Evolutionary conservation across 1,140 invertebrate species (phyloP).

Genomic region (Colletes gigas): DNA sequence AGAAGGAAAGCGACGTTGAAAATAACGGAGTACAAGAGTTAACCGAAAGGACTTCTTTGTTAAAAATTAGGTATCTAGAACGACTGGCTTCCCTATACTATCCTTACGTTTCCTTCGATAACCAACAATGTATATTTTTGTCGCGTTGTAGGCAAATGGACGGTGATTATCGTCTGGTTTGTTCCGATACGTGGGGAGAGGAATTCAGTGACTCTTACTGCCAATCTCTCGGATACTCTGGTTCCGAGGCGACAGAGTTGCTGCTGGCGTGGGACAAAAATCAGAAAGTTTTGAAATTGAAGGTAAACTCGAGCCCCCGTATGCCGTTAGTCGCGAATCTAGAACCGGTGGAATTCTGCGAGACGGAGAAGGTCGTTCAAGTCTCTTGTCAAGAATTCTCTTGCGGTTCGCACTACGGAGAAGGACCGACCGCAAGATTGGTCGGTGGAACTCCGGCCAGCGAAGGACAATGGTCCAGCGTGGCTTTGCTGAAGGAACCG

Average conservation of each 20-base stretch:
- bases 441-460: constrained; percentile 80
- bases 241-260: constrained; percentile 75
- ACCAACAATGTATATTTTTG: background rate
- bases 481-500: constrained; percentile 81
- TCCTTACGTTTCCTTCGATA: background rate
- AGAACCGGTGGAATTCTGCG: constrained; percentile 76
- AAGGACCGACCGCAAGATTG: constrained; percentile 78
- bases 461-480: constrained; percentile 82
- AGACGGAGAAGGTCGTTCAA: constrained; percentile 79
- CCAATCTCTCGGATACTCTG: constrained; percentile 81
- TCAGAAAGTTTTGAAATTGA: constrained; percentile 74
- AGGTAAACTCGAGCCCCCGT: constrained; percentile 69
- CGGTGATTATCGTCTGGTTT: constrained; percentile 79
- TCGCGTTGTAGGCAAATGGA: constrained; percentile 71
- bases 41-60: constrained; percentile 42
- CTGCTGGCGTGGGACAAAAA: constrained; percentile 63
- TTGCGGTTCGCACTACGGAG: constrained; percentile 79
- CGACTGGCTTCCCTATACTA: too few species aligned
- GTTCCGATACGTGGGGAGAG: constrained; percentile 81
- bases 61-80: constrained; percentile 71
- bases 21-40: constrained; percentile 14
- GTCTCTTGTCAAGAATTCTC: constrained; percentile 83
- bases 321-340: constrained; percentile 77
- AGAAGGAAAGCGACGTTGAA: constrained; percentile 49
- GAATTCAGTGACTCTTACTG: constrained; percentile 82